A percentile compares a stretch with the other conserved stretches of the same genome.
Conservation (phyloP, 2,113 vertebrate genomes). For the Damaliscus lunatus region DNA sequence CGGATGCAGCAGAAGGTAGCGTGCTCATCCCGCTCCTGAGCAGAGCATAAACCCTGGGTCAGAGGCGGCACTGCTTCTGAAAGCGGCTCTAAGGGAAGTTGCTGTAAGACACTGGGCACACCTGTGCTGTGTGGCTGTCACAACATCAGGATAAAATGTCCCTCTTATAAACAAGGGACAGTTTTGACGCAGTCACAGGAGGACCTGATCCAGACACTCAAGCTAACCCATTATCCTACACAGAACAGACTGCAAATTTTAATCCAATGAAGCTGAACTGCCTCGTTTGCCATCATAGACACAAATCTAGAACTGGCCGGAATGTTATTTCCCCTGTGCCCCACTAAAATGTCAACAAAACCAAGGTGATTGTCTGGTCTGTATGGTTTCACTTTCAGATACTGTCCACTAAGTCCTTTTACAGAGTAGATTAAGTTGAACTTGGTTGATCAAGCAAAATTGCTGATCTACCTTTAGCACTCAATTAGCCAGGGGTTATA, state of each 20-base stretch:
- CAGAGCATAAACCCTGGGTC: background rate
- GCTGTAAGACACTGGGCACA: background rate
- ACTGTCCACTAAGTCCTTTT: constrained; percentile 47
- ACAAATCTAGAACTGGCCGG: background rate
- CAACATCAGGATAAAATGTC: background rate
- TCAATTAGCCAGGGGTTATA: constrained; percentile 67
- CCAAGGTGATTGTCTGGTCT: constrained; percentile 5
- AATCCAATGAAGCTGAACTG: constrained; percentile 42
- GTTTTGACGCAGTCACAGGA: background rate
- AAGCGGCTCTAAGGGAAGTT: background rate
- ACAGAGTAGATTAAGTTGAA: constrained; percentile 42
- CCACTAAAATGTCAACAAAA: constrained; percentile 10
- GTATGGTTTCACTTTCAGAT: constrained; percentile 62
- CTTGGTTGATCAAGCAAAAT: constrained; percentile 64
- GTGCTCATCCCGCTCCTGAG: background rate
- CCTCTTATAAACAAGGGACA: background rate
- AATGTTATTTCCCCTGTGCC: background rate
- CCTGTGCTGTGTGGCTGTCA: background rate
- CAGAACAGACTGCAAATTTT: constrained; percentile 20
- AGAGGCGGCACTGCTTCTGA: background rate
- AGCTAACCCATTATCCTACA: background rate
- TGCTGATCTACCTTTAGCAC: constrained; percentile 53
- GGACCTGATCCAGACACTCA: background rate
- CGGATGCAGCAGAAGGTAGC: background rate
- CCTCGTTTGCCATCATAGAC: background rate